Evolutionary conservation across 2,888 invertebrate species (phyloP).

Genomic region (Psylliodes chrysocephalus): DNA sequence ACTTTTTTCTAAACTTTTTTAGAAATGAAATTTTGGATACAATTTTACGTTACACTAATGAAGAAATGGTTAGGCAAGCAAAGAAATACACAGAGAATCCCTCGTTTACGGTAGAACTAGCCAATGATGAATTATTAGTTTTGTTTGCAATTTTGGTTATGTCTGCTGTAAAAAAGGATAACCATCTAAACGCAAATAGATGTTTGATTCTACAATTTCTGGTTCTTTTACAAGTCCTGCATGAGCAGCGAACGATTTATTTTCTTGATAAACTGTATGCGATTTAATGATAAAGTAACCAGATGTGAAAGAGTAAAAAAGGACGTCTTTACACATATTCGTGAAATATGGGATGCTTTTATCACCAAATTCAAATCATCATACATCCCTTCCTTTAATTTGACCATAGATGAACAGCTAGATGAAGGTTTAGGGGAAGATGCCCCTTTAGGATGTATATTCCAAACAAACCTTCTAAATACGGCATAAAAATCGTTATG

Average conservation of each 20-base stretch:
- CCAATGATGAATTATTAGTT: neutral
- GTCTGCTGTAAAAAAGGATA: neutral
- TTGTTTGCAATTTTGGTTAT: neutral
- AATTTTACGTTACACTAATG: neutral
- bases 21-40: neutral
- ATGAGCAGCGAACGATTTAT: neutral
- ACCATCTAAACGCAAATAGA: neutral
- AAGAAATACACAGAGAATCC: neutral
- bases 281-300: neutral
- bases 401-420: constrained; percentile 2
- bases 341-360: neutral
- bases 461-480: too few species aligned
- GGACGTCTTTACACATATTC: neutral
- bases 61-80: neutral
- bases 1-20: neutral
- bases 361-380: neutral
- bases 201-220: neutral
- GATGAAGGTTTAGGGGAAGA: neutral
- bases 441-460: constrained; percentile 1
- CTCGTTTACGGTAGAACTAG: neutral
- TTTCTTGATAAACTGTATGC: neutral
- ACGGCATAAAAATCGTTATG: too few species aligned
- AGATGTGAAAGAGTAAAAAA: neutral
- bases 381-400: neutral
- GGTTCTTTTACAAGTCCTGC: neutral